These are phyloP conservation scores for Tachycineta bicolor DNA, from an alignment of 2,113 vertebrate species.

Conservation along the genomic window DNA sequence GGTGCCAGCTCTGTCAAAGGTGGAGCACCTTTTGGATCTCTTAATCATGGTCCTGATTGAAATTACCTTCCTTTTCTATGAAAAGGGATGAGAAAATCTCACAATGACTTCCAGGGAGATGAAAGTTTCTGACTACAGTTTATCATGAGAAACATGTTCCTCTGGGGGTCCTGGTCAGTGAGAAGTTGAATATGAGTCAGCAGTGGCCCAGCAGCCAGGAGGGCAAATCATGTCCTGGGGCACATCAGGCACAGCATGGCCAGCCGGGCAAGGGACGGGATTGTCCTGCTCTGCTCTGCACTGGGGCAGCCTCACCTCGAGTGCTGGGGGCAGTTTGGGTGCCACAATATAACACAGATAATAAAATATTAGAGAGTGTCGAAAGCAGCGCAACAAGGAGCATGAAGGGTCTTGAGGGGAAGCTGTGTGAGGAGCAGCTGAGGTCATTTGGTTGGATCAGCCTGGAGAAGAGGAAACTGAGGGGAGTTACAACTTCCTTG, in stretches of 20 bases:
- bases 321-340: accelerated
- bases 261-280: neutral
- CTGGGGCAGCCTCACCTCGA: accelerated
- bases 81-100: neutral
- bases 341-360: neutral
- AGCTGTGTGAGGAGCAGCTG: accelerated
- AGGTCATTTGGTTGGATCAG: neutral
- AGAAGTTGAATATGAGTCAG: neutral
- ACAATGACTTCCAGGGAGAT: neutral
- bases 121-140: neutral
- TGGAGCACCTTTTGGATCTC: neutral
- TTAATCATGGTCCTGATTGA: neutral
- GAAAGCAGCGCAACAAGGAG: neutral
- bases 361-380: neutral
- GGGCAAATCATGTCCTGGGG: neutral
- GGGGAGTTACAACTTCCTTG: accelerated
- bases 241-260: neutral
- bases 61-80: neutral
- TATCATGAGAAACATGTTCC: neutral
- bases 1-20: neutral
- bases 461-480: neutral
- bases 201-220: neutral
- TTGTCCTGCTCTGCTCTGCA: neutral
- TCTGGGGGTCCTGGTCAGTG: neutral
- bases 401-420: neutral